Base-by-base conservation (phyloP, 2,113 vertebrate species). In the Hucho hucho region DNA sequence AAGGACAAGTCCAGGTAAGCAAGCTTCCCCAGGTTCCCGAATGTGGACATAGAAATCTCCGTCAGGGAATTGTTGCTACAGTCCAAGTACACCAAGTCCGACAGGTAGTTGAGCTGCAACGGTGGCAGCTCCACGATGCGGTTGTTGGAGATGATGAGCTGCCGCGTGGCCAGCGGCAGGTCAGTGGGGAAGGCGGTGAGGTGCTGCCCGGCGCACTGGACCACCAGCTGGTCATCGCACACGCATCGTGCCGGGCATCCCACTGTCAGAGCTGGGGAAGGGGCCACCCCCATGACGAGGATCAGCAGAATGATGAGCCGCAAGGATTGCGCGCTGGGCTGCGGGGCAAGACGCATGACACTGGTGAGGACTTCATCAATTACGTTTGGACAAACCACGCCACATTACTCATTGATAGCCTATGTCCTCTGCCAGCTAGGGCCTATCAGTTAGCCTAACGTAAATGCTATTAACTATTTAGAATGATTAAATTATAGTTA, bases 1-100 rank as follows among this genome's bases (percentile, higher is more conserved):
- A 94, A 94, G 75, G 96, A 98, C 73, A 98, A 94, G 81, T 98
- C 96, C 82, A 98, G 90, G 84, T 98, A 97, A 77, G 94, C 91
- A 46, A 98, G 94, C 83, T 85, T 95, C 76, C 92, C 88, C 49
- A 96, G 83, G 0, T 95, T 96, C 66, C 94, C 88, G 79, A 98
- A 97, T 7, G 95, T 94, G 73, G 96, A 95, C 79, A 96, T 94
- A 47, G 95, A 93, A 49, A 96, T 90, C 75, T 95, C 90, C 0
- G 84, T 91, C 47, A 98, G 78, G 65, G 92, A 87, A 81, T 98
- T 98, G 85, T 93, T 93, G 70, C 89, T 94, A 87, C 95, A 97
- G 87, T 98, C 97, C 89, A 98, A 80, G 74, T 97, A 96, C 56
- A 97, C 92, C 26, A 98, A 88, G 79, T 98, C 95, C 65, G 93